phyloP scores from a whole-genome alignment of 1,140 invertebrate genomes.

The Drosophila simulans region DNA sequence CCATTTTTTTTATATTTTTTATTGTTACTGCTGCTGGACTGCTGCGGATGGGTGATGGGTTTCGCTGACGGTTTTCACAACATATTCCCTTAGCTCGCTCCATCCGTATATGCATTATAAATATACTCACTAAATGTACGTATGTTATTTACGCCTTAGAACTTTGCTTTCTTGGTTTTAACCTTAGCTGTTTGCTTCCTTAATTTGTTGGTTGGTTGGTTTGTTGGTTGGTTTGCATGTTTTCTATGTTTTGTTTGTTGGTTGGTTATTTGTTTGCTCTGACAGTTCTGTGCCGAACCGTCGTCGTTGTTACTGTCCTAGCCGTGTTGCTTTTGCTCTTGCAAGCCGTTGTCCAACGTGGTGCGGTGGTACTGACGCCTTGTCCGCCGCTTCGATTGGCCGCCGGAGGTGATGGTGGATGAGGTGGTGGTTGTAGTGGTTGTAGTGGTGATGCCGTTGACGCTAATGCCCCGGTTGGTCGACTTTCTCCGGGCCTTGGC shows the following conservation, averaged over 20 bases:
- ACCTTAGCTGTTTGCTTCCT: slow-evolving; percentile 19
- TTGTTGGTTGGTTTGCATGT: neutral
- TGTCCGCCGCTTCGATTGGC: slow-evolving; percentile 8
- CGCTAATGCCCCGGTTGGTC: slow-evolving; percentile 7
- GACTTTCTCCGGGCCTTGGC: slow-evolving; percentile 56
- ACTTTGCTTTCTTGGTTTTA: slow-evolving; percentile 32
- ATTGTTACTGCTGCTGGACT: slow-evolving; percentile 8
- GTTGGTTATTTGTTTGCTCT: slow-evolving; percentile 12
- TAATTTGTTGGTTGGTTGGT: slow-evolving; percentile 15
- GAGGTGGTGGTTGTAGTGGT: neutral
- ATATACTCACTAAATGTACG: slow-evolving; percentile 54
- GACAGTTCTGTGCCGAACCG: neutral
- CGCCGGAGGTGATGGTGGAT: slow-evolving; percentile 2
- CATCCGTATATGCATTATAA: slow-evolving; percentile 30
- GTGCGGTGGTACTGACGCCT: slow-evolving; percentile 26
- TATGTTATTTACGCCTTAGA: slow-evolving; percentile 44
- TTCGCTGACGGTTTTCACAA: slow-evolving; percentile 3
- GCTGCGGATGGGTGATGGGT: neutral
- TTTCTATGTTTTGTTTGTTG: slow-evolving; percentile 7
- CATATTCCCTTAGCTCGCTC: slow-evolving; percentile 7
- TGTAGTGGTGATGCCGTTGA: neutral
- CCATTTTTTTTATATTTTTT: slow-evolving; percentile 34
- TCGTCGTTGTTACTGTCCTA: slow-evolving; percentile 9
- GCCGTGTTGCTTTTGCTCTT: slow-evolving; percentile 15
- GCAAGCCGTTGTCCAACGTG: slow-evolving; percentile 37